Evolutionary conservation across 2,113 vertebrate species (phyloP), one percentile per base, ranked within the genome.

Genomic region (Catharus bicknelli): DNA sequence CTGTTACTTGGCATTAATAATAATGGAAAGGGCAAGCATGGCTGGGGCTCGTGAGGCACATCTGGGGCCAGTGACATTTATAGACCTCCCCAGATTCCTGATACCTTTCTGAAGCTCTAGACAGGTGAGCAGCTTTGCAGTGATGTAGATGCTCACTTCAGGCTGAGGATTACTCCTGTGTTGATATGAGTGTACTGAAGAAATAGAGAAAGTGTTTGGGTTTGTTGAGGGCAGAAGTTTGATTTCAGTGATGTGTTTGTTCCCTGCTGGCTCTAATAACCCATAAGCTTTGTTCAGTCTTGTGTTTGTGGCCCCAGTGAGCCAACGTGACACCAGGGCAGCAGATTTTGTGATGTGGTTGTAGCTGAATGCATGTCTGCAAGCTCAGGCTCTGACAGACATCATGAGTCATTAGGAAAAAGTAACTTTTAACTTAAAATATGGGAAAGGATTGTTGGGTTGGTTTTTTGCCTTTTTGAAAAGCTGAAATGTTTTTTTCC

Each of bases 1-100:
- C 88, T 16, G 54, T 75, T 62, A 38, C 64, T 69, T 5, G 23
- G 64, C 50, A 48, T 91, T 90, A 94, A 54, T 53, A 94, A 82
- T 61, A 67, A 93, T 63, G 40, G 55, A 88, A 61, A 80, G 68
- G 76, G 79, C 91, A 95, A 94, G 48, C 9, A 9, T 30, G 67
- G 58, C 79, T 58, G 63, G 43, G 67, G 70, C 47, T 93, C 4
- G 0, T 25, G 36, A 82, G 36, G 45, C 38, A 54, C 45, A 40
- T 17, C 36, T 30, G 42, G 29, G 51, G 63, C 63, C 8, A 7
- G 29, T 68, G 53, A 76, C 62, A 87, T 87, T 76, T 40, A 26
- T 74, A 6, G 5, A 27, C 12, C 43, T 59, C 13, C 7, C 13
- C 17, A 40, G 54, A 10, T 62, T 38, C 47, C 18, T 66, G 32